phyloP scores from a whole-genome alignment of 2,888 invertebrate genomes.

The Drosophila differens region DNA sequence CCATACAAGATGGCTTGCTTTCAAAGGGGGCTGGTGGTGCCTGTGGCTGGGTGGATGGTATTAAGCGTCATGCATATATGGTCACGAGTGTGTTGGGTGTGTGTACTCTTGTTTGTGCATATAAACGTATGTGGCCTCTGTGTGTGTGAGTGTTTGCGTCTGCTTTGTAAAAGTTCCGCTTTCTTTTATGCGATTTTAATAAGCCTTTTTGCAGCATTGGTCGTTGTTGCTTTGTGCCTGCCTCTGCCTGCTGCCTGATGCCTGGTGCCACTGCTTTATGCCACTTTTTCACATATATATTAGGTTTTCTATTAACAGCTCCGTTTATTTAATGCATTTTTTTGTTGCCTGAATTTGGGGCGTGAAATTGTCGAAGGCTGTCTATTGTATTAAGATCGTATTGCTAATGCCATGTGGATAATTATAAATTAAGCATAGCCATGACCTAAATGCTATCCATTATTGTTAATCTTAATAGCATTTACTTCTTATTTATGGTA shows the following conservation, averaged over 20 bases:
- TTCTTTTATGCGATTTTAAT: slow-evolving; percentile 78
- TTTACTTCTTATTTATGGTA: neutral
- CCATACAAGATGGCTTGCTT: slow-evolving; percentile 57
- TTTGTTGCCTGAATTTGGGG: slow-evolving; percentile 60
- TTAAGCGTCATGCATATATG: slow-evolving; percentile 42
- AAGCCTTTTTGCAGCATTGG: slow-evolving; percentile 75
- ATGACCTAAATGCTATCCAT: neutral
- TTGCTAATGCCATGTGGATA: neutral
- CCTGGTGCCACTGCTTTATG: slow-evolving; percentile 10
- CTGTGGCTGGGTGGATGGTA: slow-evolving; percentile 7
- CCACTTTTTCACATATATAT: slow-evolving; percentile 26
- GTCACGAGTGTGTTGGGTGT: slow-evolving; percentile 27
- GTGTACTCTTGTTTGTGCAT: slow-evolving; percentile 32
- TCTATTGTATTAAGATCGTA: slow-evolving; percentile 1
- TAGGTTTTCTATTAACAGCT: slow-evolving; percentile 64
- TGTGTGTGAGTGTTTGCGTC: slow-evolving; percentile 42
- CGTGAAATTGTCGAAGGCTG: slow-evolving; percentile 44
- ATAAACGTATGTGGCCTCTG: slow-evolving; percentile 26
- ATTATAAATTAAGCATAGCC: slow-evolving; percentile 15
- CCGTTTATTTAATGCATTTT: slow-evolving; percentile 56
- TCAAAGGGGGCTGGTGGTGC: slow-evolving; percentile 1
- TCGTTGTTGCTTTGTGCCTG: slow-evolving; percentile 65
- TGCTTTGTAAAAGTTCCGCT: slow-evolving; percentile 77
- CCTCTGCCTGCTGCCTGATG: slow-evolving; percentile 1
- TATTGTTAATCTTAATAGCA: neutral